Evolutionary conservation across 1,140 invertebrate genomes (phyloP).

Genomic region (Cephus cinctus): DNA sequence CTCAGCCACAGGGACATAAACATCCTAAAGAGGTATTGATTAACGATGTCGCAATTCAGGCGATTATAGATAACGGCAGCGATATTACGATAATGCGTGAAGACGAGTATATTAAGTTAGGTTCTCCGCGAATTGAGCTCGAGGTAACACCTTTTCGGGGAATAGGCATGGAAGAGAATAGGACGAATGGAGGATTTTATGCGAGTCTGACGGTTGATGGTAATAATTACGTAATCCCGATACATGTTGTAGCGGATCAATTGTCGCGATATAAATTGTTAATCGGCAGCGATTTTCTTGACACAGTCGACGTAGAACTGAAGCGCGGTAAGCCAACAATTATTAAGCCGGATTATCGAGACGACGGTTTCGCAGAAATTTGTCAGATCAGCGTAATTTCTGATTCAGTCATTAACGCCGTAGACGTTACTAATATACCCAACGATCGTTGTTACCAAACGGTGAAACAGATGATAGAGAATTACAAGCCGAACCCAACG

Average conservation of each 20-base stretch:
- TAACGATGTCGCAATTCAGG: no score
- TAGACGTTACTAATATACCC: conserved; percentile 22
- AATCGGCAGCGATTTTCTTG: conserved; percentile 8
- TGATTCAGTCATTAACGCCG: conserved; percentile 19
- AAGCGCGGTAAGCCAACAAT: conserved; percentile 12
- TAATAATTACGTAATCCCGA: conserved; percentile 4
- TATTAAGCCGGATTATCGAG: conserved; percentile 7
- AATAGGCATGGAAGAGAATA: no score
- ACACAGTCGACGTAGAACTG: background rate
- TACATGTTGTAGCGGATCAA: background rate
- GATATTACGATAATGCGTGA: no score
- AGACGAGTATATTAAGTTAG: no score
- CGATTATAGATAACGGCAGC: no score
- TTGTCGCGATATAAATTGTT: background rate
- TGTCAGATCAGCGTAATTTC: conserved; percentile 13
- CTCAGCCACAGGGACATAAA: no score
- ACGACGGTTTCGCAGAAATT: conserved; percentile 20
- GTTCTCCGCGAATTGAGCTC: no score
- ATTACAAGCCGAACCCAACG: conserved; percentile 23
- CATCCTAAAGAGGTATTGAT: no score
- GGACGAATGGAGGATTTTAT: background rate
- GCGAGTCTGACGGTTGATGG: conserved; percentile 3
- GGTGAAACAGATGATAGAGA: conserved; percentile 12
- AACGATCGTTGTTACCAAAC: conserved; percentile 18
- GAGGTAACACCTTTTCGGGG: no score